Base-by-base conservation (phyloP, 2,113 vertebrate species). In the Okapia johnstoni region DNA sequence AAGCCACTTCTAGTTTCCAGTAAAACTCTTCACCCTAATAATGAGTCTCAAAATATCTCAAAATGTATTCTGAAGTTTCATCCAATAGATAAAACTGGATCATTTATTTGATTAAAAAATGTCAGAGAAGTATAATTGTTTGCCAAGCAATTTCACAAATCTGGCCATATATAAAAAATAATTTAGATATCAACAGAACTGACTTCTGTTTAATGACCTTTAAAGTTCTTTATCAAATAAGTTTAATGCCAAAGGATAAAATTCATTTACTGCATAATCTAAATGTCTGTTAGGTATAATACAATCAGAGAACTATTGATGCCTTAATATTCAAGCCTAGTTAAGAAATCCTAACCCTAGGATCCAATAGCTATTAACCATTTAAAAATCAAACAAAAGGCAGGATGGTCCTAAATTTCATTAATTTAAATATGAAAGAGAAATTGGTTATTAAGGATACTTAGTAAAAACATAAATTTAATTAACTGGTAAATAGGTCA, bases 41-140 rank as follows among this genome's bases (percentile, higher is more conserved):
- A 23, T 92, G 21, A 93, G n/a, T 84, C 50, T 94, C 48, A 86
- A 96, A 97, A 93, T 79, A 77, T 40, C n/a, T 46, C 66, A 73
- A 73, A 73, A 73, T 6, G 10, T 23, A 79, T 73, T 93, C 46
- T 79, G 14, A 2, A 79, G 11, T 79, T 19, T 61, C 50, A 57
- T 80, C 36, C 40, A 88, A 36, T 50, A 46, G 30, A 87, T 84
- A 85, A 97, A 95, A 87, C 50, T 40, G 13, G 33, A 89, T 84
- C 46, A 50, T 26, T 66, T 95, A 63, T 63, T 96, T 96, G 48
- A 96, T 93, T 92, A 86, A 97, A 94, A 95, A 40, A 50, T 97
- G 46, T 87, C 50, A 92, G 21, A 88, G 83, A 94, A 95, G 23
- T 84, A 46, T 50, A 88, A 77, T 60, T 55, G 1, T 66, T 95